Evolutionary conservation across 1,140 invertebrate genomes (phyloP), one percentile per base, ranked within the genome.

Genomic region (Psix sp.): DNA sequence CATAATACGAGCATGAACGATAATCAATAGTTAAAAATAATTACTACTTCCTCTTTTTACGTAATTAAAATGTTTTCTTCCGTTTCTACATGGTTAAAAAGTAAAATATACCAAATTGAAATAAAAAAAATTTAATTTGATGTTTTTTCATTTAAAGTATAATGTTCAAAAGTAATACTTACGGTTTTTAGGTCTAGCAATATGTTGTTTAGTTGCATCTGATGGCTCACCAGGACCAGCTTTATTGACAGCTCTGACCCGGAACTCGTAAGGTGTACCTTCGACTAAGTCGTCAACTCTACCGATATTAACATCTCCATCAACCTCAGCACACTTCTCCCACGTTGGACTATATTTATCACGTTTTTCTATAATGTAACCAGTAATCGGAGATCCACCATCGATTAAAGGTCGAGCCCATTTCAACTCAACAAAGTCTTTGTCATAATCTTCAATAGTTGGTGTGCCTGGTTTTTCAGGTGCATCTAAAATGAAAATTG

Each of bases 321-420:
- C 91, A 63, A 96, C 90, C 86, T 95, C 92, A 15, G 92, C 93
- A 86, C 93, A 95, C 80, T 94, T 93, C 81, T 96, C 94, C 95
- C 96, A 95, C 48, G 92, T 92, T 5, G 92, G 93, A 83, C 90
- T 92, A 81, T 94, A 95, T 81, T 96, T 95, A 80, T 98, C 96
- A 76, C 95, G 94, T 89, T 98, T 99, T 83, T 99, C 98, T 85
- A 99, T 95, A 16, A 99, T 88, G 74, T 98, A 98, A 5, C 94
- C 94, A 11, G 93, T 96, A 73, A 98, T 95, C 2, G 95, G 95
- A 5, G 94, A 92, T 3, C 95, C 96, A 14, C 95, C 95, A 88
- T 98, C 95, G 35, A 89, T 89, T 38, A 92, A 89, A 11, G 98
- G 98, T 68, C 92, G 90, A 40, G 90, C 90, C 97, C 98, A 99